Evolutionary conservation across 23 tunicate species (phyloP).

Genomic region (Ascidia mentula): DNA sequence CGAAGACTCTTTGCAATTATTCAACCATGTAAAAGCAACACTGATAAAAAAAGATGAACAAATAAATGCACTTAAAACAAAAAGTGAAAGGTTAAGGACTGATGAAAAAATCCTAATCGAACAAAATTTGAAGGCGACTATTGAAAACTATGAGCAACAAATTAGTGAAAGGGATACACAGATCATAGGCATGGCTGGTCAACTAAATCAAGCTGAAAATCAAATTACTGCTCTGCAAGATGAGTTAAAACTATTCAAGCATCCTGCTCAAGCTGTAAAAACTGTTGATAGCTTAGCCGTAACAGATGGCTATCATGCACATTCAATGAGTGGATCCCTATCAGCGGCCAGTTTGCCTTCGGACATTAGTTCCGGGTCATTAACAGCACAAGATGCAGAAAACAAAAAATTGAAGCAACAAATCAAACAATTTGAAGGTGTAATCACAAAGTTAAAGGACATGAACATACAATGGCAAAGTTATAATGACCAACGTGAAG

Average conservation of each 20-base stretch:
- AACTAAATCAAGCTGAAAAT: too few species aligned
- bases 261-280: not conserved
- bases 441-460: not conserved
- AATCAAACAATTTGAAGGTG: not conserved
- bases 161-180: too few species aligned
- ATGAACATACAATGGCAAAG: constrained; percentile 17
- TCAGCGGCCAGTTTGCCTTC: not conserved
- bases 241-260: not conserved
- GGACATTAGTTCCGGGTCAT: not conserved
- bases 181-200: too few species aligned
- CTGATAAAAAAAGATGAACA: too few species aligned
- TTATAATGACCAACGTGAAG: constrained; percentile 1
- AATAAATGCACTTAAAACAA: too few species aligned
- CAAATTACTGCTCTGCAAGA: not conserved
- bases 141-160: too few species aligned
- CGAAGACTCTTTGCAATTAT: too few species aligned
- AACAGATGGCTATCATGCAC: too few species aligned
- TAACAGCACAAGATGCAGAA: not conserved
- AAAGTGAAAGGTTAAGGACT: too few species aligned
- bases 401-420: not conserved
- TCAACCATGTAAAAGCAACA: too few species aligned
- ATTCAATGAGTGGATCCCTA: not conserved
- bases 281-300: not conserved
- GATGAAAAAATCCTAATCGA: too few species aligned
- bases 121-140: too few species aligned